These are phyloP conservation scores for Agrochola lota DNA, from an alignment of 2,888 invertebrate genomes.

Conservation along the genomic window DNA sequence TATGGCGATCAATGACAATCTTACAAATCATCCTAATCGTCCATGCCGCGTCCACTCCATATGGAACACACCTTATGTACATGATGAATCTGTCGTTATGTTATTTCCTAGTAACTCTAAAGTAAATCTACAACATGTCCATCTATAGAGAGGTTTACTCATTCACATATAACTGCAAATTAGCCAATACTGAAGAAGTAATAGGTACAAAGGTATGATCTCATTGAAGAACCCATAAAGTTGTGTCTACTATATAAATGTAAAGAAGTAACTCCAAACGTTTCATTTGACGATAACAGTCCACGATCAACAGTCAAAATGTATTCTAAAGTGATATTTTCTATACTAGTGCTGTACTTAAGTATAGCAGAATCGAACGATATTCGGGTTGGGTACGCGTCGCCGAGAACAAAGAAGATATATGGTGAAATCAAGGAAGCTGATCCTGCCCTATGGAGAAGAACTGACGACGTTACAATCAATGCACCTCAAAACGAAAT, in stretches of 20 bases:
- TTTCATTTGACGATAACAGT: constrained; percentile 27
- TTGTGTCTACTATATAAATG: constrained; percentile 56
- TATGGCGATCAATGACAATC: not conserved
- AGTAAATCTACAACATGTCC: constrained; percentile 38
- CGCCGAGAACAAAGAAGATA: constrained; percentile 74
- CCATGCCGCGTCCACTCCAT: not conserved
- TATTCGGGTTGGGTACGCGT: constrained; percentile 71
- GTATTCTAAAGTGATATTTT: constrained; percentile 51
- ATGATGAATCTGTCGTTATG: constrained; percentile 2
- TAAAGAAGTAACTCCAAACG: not conserved
- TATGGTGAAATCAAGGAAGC: constrained; percentile 81
- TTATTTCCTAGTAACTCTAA: constrained; percentile 51
- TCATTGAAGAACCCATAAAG: constrained; percentile 48
- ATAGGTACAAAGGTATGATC: constrained; percentile 49
- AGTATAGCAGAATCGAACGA: constrained; percentile 68
- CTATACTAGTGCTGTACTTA: constrained; percentile 47
- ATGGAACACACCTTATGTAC: constrained; percentile 7
- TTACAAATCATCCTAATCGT: not conserved
- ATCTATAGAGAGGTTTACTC: constrained; percentile 48
- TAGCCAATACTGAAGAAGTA: constrained; percentile 41
- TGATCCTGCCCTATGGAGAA: constrained; percentile 82
- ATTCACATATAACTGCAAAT: constrained; percentile 61
- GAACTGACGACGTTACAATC: constrained; percentile 80
- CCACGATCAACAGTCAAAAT: constrained; percentile 42
- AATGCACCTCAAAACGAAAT: constrained; percentile 77